Evolutionary conservation across 2,888 invertebrate species (phyloP), one percentile per base, ranked within the genome.

Genomic region (Magallana nippona): DNA sequence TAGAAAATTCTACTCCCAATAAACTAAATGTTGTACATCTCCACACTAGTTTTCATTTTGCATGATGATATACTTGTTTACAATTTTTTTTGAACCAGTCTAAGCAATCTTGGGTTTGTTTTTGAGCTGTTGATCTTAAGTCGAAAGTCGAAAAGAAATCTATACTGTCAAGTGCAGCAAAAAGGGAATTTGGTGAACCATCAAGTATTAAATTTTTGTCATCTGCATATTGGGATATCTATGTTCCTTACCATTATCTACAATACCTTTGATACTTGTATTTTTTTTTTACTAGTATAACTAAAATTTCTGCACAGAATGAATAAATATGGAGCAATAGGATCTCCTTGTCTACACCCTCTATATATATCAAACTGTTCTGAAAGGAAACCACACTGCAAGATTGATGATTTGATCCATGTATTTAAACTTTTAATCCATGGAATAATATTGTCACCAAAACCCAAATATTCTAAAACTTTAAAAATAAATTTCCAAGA

Each of bases 291-390:
- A 19, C 15, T n/a, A n/a, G 27, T 3, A 71, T 27, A 32, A 15
- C 71, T 13, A 71, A 32, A 27, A 13, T 32, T 32, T 71, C 71
- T 27, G 71, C 71, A 71, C 71, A 71, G 22, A 71, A 71, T 32
- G 1, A 71, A 13, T 27, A 71, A 11, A n/a, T 71, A 71, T 5
- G 71, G 22, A 71, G 22, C 71, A 71, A 58, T 58, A n/a, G n/a
- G n/a, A n/a, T n/a, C 17, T 13, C 3, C 32, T 3, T 32, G 19
- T 22, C 71, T 22, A 11, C 71, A 71, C 1, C 71, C 71, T 22
- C 19, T 27, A 5, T 1, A 19, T n/a, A n/a, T 32, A n/a, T 71
- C 71, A 71, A n/a, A n/a, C 15, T 17, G 13, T 32, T 19, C 22
- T 13, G 19, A 19, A 19, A 22, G 15, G 19, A 71, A 27, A 17